A percentile compares a stretch with the other conserved stretches of the same genome.
Conservation (phyloP, 1,140 invertebrate species). For the Drosophila seguyi region DNA sequence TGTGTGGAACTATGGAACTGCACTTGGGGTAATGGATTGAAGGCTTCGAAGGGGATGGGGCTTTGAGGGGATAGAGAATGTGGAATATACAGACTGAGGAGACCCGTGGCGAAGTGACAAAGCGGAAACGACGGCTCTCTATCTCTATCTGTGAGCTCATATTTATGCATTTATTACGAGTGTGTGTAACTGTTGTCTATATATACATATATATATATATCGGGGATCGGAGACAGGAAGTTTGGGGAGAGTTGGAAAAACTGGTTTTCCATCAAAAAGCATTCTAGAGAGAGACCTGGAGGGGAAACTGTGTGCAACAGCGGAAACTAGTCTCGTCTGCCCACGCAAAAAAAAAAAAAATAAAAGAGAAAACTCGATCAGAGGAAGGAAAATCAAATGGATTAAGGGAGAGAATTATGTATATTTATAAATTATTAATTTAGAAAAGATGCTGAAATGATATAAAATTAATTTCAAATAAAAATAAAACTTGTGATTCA, state of each 20-base stretch:
- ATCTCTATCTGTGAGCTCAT: conserved; percentile 17
- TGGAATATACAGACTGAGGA: background rate
- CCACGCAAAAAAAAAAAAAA: conserved; percentile 15
- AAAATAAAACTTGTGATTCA: background rate
- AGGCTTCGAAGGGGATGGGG: background rate
- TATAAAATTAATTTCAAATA: background rate
- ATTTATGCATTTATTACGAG: conserved; percentile 41
- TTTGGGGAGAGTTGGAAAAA: conserved; percentile 23
- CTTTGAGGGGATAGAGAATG: background rate
- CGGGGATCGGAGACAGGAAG: conserved; percentile 17
- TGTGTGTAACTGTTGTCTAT: conserved; percentile 30
- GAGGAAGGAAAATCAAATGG: background rate
- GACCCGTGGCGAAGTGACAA: conserved; percentile 28
- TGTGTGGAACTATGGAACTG: conserved; percentile 9
- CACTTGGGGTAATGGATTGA: conserved; percentile 2
- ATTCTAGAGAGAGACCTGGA: conserved; percentile 3
- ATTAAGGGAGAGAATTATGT: background rate
- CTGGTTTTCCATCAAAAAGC: conserved; percentile 22
- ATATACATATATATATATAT: background rate
- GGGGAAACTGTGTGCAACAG: background rate
- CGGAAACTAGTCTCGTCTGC: conserved; percentile 21
- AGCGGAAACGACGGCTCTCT: conserved; percentile 31
- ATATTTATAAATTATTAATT: background rate
- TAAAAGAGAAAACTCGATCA: conserved; percentile 24
- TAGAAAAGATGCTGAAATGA: background rate